Conservation (phyloP, 2,113 vertebrate species). For the Pipa parva region DNA sequence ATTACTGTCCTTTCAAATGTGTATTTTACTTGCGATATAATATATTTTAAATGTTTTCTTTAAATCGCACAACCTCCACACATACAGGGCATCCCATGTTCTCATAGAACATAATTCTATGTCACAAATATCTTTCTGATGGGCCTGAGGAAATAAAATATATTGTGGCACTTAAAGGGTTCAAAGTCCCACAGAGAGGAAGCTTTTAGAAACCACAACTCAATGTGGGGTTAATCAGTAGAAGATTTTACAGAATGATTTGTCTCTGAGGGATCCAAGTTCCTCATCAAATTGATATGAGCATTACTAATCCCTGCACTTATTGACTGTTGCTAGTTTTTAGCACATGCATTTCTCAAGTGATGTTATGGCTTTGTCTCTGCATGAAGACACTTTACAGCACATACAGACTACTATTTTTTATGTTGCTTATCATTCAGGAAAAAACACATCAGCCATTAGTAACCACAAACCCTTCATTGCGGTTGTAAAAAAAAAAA, state of each 20-base stretch:
- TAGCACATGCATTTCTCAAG: slow-evolving; percentile 15
- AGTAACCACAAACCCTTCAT: slow-evolving; percentile 34
- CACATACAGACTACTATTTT: not conserved
- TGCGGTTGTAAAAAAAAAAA: slow-evolving; percentile 33
- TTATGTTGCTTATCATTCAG: not conserved
- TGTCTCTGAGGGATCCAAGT: not conserved
- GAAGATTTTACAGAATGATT: slow-evolving; percentile 11
- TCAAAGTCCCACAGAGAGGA: slow-evolving; percentile 1
- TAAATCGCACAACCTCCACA: too few species aligned
- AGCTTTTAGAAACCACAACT: slow-evolving; percentile 18
- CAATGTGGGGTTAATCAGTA: not conserved
- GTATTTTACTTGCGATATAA: too few species aligned
- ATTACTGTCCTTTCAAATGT: too few species aligned
- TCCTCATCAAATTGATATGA: slow-evolving; percentile 4
- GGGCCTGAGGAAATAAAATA: too few species aligned
- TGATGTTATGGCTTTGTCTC: slow-evolving; percentile 16
- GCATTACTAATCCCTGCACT: slow-evolving; percentile 27
- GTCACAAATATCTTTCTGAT: too few species aligned
- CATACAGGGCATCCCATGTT: too few species aligned
- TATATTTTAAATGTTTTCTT: too few species aligned
- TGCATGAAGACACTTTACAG: slow-evolving; percentile 10
- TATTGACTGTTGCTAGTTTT: slow-evolving; percentile 6
- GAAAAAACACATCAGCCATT: slow-evolving; percentile 5
- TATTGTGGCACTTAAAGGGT: too few species aligned
- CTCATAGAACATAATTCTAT: too few species aligned